phyloP scores from a whole-genome alignment of 2,113 vertebrate genomes.

The Rhynchomys soricoides region DNA sequence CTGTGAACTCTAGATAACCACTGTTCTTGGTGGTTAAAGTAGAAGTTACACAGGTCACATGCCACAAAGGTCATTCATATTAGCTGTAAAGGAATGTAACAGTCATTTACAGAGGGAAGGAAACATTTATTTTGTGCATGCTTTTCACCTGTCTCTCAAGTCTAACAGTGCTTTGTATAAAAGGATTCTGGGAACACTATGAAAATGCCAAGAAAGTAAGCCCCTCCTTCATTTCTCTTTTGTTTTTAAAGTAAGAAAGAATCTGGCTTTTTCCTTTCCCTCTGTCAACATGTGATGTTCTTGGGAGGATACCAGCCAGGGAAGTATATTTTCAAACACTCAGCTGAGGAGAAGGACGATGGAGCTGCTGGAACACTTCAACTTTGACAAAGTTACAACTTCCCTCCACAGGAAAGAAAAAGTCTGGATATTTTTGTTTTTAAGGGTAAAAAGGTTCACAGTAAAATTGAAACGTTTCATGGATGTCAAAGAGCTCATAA shows the following conservation, averaged over 20 bases:
- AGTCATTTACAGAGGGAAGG: not conserved
- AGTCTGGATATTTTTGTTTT: constrained; percentile 40
- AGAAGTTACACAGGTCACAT: not conserved
- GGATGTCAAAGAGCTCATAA: constrained; percentile 61
- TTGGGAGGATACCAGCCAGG: constrained; percentile 14
- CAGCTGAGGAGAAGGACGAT: not conserved
- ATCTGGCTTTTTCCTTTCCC: constrained; percentile 58
- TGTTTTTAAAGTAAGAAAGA: constrained; percentile 58
- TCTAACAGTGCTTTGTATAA: not conserved
- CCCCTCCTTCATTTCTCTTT: not conserved
- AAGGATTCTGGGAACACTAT: constrained; percentile 37
- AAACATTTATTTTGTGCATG: not conserved
- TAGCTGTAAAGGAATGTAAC: not conserved
- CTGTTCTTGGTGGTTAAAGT: not conserved
- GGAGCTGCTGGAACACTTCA: not conserved
- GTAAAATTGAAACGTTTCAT: constrained; percentile 55
- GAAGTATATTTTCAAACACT: constrained; percentile 34
- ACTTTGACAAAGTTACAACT: constrained; percentile 57
- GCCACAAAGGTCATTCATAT: not conserved
- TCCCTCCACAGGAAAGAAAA: constrained; percentile 53
- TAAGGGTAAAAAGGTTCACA: constrained; percentile 39
- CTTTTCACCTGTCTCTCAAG: constrained; percentile 18
- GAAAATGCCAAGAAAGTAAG: constrained; percentile 64
- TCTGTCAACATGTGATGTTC: constrained; percentile 38
- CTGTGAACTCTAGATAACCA: not conserved